phyloP scores from a whole-genome alignment of 2,888 invertebrate genomes.

The Drosophila testacea region DNA sequence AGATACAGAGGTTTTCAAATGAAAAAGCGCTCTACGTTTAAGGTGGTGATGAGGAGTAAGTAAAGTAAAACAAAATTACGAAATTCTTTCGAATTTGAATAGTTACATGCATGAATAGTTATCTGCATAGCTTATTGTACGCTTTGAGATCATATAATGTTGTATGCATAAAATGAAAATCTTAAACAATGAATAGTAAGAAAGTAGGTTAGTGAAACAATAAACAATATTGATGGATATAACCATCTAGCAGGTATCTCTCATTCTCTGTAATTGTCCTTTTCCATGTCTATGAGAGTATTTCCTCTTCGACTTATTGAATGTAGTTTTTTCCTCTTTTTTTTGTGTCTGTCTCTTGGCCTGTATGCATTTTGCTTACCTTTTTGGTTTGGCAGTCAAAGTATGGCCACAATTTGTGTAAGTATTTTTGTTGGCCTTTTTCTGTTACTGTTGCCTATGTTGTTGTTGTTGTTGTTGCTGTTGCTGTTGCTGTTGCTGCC shows the following conservation, averaged over 20 bases:
- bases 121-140: too few relatives aligned
- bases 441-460: constrained; percentile 1
- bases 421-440: constrained; percentile 25
- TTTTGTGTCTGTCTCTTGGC: constrained; percentile 14
- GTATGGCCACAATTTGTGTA: constrained; percentile 54
- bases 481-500: constrained; percentile 13
- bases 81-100: too few relatives aligned
- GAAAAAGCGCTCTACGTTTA: too few relatives aligned
- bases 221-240: too few relatives aligned
- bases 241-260: too few relatives aligned
- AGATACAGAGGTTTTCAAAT: too few relatives aligned
- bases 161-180: not conserved
- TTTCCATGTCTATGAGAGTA: not conserved
- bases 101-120: too few relatives aligned
- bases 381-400: constrained; percentile 43
- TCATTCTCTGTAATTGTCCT: not conserved
- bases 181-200: not conserved
- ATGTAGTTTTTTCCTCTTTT: not conserved
- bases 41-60: too few relatives aligned
- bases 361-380: constrained; percentile 43
- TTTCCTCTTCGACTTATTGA: not conserved
- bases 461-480: not conserved
- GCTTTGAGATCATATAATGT: too few relatives aligned
- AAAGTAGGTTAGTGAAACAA: too few relatives aligned
- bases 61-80: too few relatives aligned